phyloP scores from a whole-genome alignment of 2,888 invertebrate genomes.

The Agrotis ipsilon region DNA sequence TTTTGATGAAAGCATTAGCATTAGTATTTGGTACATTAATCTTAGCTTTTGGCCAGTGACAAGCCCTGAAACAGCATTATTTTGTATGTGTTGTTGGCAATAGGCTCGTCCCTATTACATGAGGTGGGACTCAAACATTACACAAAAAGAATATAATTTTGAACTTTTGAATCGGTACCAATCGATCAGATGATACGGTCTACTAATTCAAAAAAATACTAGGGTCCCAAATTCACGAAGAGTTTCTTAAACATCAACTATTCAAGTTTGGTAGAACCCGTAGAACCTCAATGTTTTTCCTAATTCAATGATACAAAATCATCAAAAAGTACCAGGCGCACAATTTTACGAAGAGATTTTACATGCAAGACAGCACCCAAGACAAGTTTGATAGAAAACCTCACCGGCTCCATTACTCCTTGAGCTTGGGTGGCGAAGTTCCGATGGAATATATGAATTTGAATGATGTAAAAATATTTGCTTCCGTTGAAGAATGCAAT shows the following conservation, averaged over 20 bases:
- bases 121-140: no score
- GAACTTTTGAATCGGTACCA: neutral
- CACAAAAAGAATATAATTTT: no score
- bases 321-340: slow-evolving; percentile 22
- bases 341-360: slow-evolving; percentile 14
- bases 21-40: no score
- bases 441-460: slow-evolving; percentile 38
- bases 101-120: no score
- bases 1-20: neutral
- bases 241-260: neutral
- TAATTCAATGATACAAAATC: neutral
- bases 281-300: neutral
- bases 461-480: slow-evolving; percentile 40
- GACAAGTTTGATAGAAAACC: slow-evolving; percentile 30
- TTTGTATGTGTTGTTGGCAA: neutral
- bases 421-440: slow-evolving; percentile 27
- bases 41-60: neutral
- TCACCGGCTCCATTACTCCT: slow-evolving; percentile 36
- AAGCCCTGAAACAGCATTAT: no score
- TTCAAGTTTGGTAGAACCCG: no score
- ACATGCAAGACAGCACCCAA: neutral
- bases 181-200: neutral
- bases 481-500: slow-evolving; percentile 22
- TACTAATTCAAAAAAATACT: no score
- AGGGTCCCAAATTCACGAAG: neutral